Conservation (phyloP, 2,113 vertebrate species). For the Pitta sordida region DNA sequence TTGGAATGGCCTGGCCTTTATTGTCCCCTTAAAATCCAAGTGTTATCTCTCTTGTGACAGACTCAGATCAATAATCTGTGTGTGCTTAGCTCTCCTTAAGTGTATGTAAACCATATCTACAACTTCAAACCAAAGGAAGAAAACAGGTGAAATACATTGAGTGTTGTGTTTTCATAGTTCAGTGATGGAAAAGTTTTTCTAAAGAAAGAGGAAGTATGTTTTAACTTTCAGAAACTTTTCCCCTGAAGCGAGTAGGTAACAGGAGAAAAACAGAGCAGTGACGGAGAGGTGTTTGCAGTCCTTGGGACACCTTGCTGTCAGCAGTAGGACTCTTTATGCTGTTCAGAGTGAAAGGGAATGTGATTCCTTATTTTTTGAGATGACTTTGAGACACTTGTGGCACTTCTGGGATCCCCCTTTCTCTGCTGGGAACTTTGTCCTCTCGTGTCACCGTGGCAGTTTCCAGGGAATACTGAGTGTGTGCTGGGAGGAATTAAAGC, state of each 20-base stretch:
- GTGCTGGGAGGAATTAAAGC: background rate
- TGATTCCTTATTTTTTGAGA: background rate
- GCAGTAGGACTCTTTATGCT: background rate
- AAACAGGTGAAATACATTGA: fast-evolving
- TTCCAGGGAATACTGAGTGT: background rate
- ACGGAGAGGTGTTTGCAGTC: background rate
- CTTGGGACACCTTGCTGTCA: background rate
- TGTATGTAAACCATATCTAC: background rate
- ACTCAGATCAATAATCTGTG: background rate
- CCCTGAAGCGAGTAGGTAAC: background rate
- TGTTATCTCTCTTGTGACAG: background rate
- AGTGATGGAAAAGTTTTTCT: background rate
- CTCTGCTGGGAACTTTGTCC: background rate
- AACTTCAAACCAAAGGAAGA: background rate
- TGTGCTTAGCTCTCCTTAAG: background rate
- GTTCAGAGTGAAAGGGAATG: background rate
- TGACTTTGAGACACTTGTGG: background rate
- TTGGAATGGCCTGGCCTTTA: background rate
- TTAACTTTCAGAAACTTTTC: background rate
- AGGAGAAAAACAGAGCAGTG: background rate
- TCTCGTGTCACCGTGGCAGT: background rate
- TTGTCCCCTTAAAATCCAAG: background rate
- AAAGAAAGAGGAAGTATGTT: background rate
- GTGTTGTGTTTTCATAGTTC: background rate
- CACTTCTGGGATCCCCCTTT: background rate